These are phyloP conservation scores for Hormaphis cornu DNA, from an alignment of 1,140 invertebrate species.

Conservation along the genomic window DNA sequence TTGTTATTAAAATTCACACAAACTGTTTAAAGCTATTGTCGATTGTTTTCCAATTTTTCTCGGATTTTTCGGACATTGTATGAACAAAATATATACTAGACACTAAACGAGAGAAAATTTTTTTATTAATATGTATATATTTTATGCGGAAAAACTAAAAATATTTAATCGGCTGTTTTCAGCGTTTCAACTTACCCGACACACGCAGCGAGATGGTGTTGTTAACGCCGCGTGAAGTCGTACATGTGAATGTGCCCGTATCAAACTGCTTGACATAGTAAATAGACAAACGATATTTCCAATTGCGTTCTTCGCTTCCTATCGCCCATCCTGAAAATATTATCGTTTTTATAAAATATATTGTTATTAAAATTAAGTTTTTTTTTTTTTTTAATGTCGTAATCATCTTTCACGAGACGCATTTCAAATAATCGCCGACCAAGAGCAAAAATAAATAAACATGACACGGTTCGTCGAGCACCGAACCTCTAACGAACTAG, in stretches of 20 bases:
- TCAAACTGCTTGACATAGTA: conserved; percentile 64
- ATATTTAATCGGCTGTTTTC: not conserved
- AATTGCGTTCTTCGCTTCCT: conserved; percentile 61
- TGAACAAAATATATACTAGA: too few species aligned
- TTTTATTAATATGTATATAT: too few species aligned
- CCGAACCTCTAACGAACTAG: conserved; percentile 21
- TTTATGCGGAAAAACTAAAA: not conserved
- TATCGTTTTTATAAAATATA: not conserved
- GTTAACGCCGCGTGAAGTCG: conserved; percentile 64
- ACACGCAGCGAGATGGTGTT: conserved; percentile 70
- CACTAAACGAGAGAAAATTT: too few species aligned
- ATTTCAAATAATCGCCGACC: not conserved
- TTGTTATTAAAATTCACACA: too few species aligned
- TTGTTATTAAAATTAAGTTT: not conserved
- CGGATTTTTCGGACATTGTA: too few species aligned
- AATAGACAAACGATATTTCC: conserved; percentile 71
- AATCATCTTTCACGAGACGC: conserved; percentile 3
- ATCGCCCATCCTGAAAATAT: conserved; percentile 63
- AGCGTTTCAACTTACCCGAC: conserved; percentile 53
- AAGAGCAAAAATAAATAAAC: conserved; percentile 26
- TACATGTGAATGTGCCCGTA: conserved; percentile 72
- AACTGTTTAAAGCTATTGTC: too few species aligned
- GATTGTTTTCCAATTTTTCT: too few species aligned
- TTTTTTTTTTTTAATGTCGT: not conserved
- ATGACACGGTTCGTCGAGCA: conserved; percentile 20